phyloP scores from a whole-genome alignment of 1,140 invertebrate genomes.

The Drosophila chauvacae region DNA sequence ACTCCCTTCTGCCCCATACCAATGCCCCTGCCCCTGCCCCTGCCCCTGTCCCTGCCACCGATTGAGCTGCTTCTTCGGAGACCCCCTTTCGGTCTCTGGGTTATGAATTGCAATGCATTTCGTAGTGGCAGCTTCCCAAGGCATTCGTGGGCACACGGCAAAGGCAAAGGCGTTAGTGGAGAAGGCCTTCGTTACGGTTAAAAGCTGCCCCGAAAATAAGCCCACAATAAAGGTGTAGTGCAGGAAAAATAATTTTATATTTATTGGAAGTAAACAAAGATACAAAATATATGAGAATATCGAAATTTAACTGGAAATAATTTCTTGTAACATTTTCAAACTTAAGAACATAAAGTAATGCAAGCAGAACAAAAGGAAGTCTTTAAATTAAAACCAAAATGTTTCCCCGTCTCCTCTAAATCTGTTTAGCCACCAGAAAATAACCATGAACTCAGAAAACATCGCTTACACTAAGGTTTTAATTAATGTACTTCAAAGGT shows the following conservation, averaged over 20 bases:
- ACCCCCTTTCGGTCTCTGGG: constrained; percentile 10
- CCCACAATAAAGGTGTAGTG: not conserved
- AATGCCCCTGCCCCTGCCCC: too few species aligned
- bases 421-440: not conserved
- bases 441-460: too few species aligned
- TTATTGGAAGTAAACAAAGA: constrained; percentile 20
- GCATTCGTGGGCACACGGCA: constrained; percentile 13
- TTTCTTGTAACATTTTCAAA: not conserved
- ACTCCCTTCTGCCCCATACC: not conserved
- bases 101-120: constrained; percentile 70
- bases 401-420: not conserved
- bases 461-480: not conserved
- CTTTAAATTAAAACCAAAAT: too few species aligned
- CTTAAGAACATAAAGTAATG: not conserved
- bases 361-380: not conserved
- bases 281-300: not conserved
- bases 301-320: not conserved
- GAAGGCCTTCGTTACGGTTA: not conserved
- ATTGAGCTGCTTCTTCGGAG: constrained; percentile 16
- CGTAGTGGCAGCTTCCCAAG: constrained; percentile 33
- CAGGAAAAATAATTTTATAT: constrained; percentile 30
- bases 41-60: not conserved
- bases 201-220: not conserved
- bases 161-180: constrained; percentile 3
- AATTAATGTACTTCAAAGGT: constrained; percentile 11